Percentiles rank a stretch among this genome's conserved stretches.
Evolutionary conservation across 2,797 vertebrate genomes (phyloP).

Genomic region (Sarcophilus harrisii): DNA sequence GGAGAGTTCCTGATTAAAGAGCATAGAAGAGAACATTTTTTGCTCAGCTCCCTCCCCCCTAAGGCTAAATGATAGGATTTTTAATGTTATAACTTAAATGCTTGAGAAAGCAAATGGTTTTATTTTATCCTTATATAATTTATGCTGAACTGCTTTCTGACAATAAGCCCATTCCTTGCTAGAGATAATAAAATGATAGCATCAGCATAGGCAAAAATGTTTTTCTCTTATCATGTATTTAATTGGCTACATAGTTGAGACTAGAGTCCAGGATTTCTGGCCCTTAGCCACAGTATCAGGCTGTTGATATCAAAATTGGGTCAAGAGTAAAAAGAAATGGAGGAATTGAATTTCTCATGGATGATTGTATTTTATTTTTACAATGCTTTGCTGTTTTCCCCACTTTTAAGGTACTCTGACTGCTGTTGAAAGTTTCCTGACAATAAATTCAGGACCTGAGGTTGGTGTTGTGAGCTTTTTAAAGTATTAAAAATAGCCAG

Average conservation of each 20-base stretch:
- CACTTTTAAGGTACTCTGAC: constrained; percentile 91
- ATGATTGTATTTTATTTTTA: constrained; percentile 31
- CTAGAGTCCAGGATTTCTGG: neutral
- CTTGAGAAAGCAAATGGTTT: neutral
- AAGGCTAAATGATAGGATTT: neutral
- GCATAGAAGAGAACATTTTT: no score
- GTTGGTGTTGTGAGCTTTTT: constrained; percentile 84
- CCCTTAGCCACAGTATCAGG: neutral
- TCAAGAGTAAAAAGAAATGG: neutral
- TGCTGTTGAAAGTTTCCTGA: constrained; percentile 95
- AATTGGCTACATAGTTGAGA: neutral
- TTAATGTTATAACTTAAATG: constrained; percentile 34
- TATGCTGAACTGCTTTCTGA: constrained; percentile 22
- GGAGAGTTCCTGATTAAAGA: no score
- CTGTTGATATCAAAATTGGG: constrained; percentile 6
- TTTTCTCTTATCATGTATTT: neutral
- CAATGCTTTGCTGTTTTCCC: constrained; percentile 35
- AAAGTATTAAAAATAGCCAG: constrained; percentile 40
- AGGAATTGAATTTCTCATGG: constrained; percentile 5
- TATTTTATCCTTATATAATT: constrained; percentile 31
- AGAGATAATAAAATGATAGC: constrained; percentile 48
- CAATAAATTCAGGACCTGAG: constrained; percentile 89
- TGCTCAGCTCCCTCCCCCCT: no score
- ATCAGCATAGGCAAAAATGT: neutral
- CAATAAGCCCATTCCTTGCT: neutral